Evolutionary conservation across 2,797 vertebrate genomes (phyloP).

Genomic region (Psittacula echo): DNA sequence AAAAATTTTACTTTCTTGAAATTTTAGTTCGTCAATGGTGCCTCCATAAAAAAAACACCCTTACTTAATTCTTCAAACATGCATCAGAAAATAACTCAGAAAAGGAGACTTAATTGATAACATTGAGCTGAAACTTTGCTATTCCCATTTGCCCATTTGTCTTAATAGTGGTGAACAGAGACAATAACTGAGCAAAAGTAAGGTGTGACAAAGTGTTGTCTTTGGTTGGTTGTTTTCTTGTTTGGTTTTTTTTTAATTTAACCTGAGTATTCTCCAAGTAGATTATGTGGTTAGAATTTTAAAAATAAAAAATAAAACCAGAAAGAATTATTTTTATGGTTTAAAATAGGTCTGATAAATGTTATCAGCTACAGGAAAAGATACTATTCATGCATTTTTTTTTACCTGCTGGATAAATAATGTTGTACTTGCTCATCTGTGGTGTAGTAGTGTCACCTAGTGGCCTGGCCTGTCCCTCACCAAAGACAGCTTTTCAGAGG

Average conservation of each 20-base stretch:
- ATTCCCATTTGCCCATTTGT: background rate
- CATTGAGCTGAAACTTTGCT: background rate
- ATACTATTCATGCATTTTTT: background rate
- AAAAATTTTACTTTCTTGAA: background rate
- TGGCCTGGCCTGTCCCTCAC: background rate
- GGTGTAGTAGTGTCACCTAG: background rate
- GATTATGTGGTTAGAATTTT: background rate
- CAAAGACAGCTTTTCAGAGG: fast-evolving
- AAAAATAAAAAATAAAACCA: background rate
- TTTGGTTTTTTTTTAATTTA: background rate
- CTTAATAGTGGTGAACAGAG: background rate
- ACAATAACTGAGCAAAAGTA: background rate
- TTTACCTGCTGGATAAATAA: conserved; percentile 22
- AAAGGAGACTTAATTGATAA: background rate
- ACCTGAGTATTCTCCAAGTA: background rate
- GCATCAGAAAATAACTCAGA: background rate
- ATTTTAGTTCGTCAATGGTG: background rate
- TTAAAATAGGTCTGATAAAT: background rate
- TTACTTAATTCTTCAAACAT: background rate
- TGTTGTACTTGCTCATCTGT: background rate
- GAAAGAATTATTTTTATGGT: background rate
- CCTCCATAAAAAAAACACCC: background rate
- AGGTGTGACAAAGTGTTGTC: background rate
- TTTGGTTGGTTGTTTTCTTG: too few species aligned
- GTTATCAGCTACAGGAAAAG: background rate